Conservation (phyloP, 1,140 invertebrate genomes). For the Tetramorium simillimum region DNA sequence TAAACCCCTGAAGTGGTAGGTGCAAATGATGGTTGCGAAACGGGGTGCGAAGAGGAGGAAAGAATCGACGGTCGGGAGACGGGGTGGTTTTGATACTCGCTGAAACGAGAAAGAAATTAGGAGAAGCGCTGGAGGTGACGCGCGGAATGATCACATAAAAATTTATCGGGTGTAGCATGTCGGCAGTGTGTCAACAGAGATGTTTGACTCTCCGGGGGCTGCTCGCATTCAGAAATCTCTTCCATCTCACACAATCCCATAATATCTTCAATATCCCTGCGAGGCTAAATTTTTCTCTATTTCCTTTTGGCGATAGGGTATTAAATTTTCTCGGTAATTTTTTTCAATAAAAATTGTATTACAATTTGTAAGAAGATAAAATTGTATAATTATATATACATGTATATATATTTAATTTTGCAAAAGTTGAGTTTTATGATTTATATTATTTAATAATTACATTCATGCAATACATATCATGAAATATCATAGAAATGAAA, state of each 20-base stretch:
- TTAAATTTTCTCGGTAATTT: not conserved
- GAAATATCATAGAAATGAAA: not conserved
- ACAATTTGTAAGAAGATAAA: not conserved
- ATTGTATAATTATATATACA: not conserved
- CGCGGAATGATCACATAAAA: slow-evolving; percentile 28
- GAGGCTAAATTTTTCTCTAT: not conserved
- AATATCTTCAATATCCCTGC: not conserved
- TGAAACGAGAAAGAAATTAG: slow-evolving; percentile 44
- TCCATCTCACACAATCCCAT: not conserved
- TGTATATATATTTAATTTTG: not conserved
- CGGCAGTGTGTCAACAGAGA: slow-evolving; percentile 22
- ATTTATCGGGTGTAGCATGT: slow-evolving; percentile 28
- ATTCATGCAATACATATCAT: not conserved
- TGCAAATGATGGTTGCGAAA: slow-evolving; percentile 34
- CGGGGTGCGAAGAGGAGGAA: not conserved
- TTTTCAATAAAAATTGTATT: not conserved
- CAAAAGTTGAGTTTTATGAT: not conserved
- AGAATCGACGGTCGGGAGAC: not conserved
- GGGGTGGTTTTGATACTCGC: not conserved
- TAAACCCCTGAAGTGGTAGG: slow-evolving; percentile 12
- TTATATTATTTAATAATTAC: not conserved
- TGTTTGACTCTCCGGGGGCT: slow-evolving; percentile 16
- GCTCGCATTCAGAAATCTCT: not conserved
- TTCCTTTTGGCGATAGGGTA: not conserved
- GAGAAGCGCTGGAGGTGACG: slow-evolving; percentile 3